Evolutionary conservation across 1,140 invertebrate species (phyloP).

Genomic region (Bactericera cockerelli): DNA sequence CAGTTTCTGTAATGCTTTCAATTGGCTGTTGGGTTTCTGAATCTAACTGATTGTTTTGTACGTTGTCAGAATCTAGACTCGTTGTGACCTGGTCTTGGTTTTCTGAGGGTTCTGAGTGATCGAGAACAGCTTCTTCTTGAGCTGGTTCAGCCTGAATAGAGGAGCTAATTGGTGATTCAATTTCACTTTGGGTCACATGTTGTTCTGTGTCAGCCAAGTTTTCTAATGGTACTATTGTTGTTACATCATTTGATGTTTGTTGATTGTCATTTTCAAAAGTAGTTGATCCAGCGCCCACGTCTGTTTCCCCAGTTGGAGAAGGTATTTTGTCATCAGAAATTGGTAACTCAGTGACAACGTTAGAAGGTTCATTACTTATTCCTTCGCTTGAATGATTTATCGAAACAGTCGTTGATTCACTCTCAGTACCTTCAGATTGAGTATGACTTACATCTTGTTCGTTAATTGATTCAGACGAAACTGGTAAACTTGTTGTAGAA

Average conservation of each 20-base stretch:
- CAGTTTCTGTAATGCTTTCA: constrained; percentile 13
- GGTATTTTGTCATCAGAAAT: too few relatives aligned
- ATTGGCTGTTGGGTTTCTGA: constrained; percentile 14
- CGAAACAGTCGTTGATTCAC: constrained; percentile 6
- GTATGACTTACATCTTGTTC: constrained; percentile 15
- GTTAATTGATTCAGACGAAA: constrained; percentile 9
- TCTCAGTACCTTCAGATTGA: constrained; percentile 16
- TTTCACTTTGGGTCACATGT: too few relatives aligned
- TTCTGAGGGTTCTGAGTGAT: constrained; percentile 21
- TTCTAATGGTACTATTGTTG: constrained; percentile 21
- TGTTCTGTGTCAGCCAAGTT: too few relatives aligned
- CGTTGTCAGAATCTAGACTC: background rate
- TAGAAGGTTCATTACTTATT: too few relatives aligned
- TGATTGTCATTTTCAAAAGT: background rate
- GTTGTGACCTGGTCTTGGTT: constrained; percentile 3
- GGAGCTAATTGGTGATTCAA: too few relatives aligned
- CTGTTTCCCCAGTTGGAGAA: too few relatives aligned
- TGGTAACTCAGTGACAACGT: too few relatives aligned
- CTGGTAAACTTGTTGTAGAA: background rate
- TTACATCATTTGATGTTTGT: constrained; percentile 17
- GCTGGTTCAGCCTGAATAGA: constrained; percentile 15
- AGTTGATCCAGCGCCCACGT: background rate
- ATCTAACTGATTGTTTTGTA: constrained; percentile 1
- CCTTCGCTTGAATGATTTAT: background rate
- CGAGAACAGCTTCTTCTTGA: constrained; percentile 18